Evolutionary conservation across 2,113 vertebrate genomes (phyloP).

Genomic region (Petrocephalus zakoni): DNA sequence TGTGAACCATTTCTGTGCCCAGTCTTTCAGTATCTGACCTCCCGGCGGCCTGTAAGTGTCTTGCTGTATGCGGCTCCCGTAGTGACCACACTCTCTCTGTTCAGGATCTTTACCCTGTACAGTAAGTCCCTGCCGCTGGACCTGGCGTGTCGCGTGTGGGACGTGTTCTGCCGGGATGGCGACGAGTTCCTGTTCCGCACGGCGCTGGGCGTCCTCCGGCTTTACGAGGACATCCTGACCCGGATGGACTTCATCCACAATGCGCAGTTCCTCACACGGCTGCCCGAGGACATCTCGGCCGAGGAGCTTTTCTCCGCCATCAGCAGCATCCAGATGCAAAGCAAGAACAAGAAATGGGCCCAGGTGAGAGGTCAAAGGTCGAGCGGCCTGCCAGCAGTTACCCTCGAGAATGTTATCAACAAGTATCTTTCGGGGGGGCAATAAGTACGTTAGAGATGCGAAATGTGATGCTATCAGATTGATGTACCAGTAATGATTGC

Average conservation of each 20-base stretch:
- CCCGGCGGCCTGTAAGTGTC: not conserved
- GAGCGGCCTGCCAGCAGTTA: not conserved
- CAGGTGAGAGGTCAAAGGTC: slow-evolving; percentile 61
- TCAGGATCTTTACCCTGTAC: slow-evolving; percentile 93
- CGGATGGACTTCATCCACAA: slow-evolving; percentile 96
- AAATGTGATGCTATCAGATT: not conserved
- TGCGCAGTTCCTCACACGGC: slow-evolving; percentile 88
- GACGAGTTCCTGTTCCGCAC: slow-evolving; percentile 95
- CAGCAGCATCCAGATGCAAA: slow-evolving; percentile 79
- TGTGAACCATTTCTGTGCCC: not conserved
- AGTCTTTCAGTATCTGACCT: not conserved
- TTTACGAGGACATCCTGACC: slow-evolving; percentile 83
- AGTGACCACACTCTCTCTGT: not conserved
- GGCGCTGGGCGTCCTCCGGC: slow-evolving; percentile 80
- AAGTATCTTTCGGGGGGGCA: not conserved
- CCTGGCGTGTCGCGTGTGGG: slow-evolving; percentile 91
- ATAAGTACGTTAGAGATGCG: not conserved
- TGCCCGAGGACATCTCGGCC: slow-evolving; percentile 76
- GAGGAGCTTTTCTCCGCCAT: slow-evolving; percentile 83
- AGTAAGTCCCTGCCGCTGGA: slow-evolving; percentile 89
- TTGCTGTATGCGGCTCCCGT: not conserved
- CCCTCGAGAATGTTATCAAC: not conserved
- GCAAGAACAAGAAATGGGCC: slow-evolving; percentile 85
- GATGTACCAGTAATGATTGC: not conserved
- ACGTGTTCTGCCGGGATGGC: slow-evolving; percentile 88